Evolutionary conservation across 2,113 vertebrate genomes (phyloP), one percentile per base, ranked within the genome.

Genomic region (Glaucidium brasilianum): DNA sequence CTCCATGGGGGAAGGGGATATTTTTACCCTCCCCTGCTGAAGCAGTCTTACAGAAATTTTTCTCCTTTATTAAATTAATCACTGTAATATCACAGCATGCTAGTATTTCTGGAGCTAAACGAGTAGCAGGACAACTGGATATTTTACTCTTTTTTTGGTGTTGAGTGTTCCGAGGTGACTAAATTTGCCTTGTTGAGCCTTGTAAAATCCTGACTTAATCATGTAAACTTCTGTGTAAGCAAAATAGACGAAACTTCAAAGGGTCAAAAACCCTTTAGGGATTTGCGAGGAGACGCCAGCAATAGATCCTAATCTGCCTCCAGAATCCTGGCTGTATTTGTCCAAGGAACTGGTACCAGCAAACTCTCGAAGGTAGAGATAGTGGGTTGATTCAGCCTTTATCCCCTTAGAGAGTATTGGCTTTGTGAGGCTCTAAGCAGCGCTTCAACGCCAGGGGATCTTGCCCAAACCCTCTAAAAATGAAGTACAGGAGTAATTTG

Each of bases 341-440:
- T 98, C 97, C 93, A 92, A 96, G 96, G 96, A 97, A 96, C 94
- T 95, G 97, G 97, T 97, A 97, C 96, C 95, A 97, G 97, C 97
- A 96, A 97, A 96, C 95, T 97, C 95, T 97, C 96, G 87, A 97
- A 96, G 96, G 95, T 85, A 97, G 96, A 97, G 97, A 97, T 98
- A 97, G 97, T 96, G 96, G 96, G 94, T 97, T 98, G 97, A 98
- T 98, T 97, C 97, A 96, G 94, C 82, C 94, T 96, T 98, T 98
- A 98, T 97, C 97, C 98, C 98, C 98, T 98, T 79, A 88, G 98
- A 98, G 98, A 98, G 98, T 98, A 98, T 98, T 98, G 97, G 97
- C 97, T 98, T 98, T 98, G 97, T 95, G 91, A 97, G 97, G 97
- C 96, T 97, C 97, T 96, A 97, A 96, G 96, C 97, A 96, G 96